These are phyloP conservation scores for Rhinolophus sinicus DNA, from an alignment of 2,113 vertebrate genomes.

Conservation along the genomic window DNA sequence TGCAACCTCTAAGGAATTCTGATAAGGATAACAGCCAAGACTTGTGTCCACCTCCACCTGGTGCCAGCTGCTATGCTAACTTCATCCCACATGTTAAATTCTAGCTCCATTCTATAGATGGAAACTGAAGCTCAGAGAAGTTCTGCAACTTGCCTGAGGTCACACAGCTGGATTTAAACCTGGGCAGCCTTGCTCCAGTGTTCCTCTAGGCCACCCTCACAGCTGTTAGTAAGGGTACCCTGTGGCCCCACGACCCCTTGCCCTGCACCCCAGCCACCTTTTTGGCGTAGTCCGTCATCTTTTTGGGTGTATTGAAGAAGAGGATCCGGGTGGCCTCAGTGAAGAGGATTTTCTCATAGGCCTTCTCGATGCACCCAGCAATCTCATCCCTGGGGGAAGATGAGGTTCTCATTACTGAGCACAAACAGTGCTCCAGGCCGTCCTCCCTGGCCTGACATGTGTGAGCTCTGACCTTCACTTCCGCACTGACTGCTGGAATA, in stretches of 20 bases:
- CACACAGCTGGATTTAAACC: background rate
- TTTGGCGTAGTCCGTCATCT: slow-evolving; percentile 96
- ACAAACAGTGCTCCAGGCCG: background rate
- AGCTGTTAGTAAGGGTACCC: background rate
- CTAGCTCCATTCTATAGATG: background rate
- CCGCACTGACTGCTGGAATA: background rate
- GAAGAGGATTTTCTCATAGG: slow-evolving; percentile 95
- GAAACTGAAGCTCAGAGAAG: background rate
- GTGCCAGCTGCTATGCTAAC: background rate
- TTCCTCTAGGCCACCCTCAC: background rate
- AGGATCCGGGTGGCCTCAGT: slow-evolving; percentile 93
- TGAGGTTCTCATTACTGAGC: background rate
- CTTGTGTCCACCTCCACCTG: too few species aligned
- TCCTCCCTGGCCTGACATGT: background rate
- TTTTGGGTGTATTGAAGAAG: slow-evolving; percentile 94
- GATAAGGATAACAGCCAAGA: background rate
- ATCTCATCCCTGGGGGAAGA: slow-evolving; percentile 91
- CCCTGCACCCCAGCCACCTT: slow-evolving; percentile 86
- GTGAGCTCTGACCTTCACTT: background rate
- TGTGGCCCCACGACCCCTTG: background rate
- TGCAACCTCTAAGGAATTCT: background rate
- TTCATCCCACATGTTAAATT: background rate
- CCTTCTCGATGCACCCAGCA: slow-evolving; percentile 95
- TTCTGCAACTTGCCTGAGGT: background rate
- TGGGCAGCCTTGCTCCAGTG: background rate